A percentile compares a stretch with the other conserved stretches of the same genome.
Conservation (phyloP, 1,140 invertebrate species). For the Ceratoteleas bidentatus region DNA sequence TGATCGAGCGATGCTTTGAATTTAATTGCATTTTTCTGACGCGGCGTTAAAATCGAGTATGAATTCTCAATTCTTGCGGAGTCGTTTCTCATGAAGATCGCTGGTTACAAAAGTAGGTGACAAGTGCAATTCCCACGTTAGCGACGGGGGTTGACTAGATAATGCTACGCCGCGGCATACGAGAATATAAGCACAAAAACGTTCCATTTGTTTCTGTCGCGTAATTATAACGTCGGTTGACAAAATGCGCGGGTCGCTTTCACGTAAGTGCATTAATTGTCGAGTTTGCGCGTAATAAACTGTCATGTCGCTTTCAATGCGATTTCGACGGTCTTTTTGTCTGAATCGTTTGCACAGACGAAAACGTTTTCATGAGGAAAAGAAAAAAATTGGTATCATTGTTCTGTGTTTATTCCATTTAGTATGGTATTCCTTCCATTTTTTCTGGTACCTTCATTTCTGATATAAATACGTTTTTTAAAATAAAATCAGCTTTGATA, state of each 20-base stretch:
- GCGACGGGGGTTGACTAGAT: constrained; percentile 41
- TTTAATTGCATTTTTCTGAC: constrained; percentile 45
- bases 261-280: constrained; percentile 61
- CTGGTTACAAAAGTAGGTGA: constrained; percentile 60
- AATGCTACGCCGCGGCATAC: constrained; percentile 27
- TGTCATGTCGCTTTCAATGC: constrained; percentile 7
- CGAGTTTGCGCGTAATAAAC: constrained; percentile 53
- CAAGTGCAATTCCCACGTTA: constrained; percentile 59
- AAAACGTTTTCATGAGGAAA: no score
- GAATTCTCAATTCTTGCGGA: constrained; percentile 53
- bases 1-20: neutral
- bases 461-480: no score
- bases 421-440: no score
- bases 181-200: constrained; percentile 48
- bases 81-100: constrained; percentile 46
- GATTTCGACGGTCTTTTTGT: neutral
- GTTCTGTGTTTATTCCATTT: neutral
- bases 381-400: no score
- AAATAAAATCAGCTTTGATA: no score
- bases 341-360: no score
- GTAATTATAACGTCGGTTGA: constrained; percentile 52
- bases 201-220: constrained; percentile 15
- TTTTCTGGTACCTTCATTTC: no score
- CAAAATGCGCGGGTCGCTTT: constrained; percentile 52
- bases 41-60: constrained; percentile 33